These are phyloP conservation scores for Bibio marci DNA, from an alignment of 2,888 invertebrate species.

Conservation along the genomic window DNA sequence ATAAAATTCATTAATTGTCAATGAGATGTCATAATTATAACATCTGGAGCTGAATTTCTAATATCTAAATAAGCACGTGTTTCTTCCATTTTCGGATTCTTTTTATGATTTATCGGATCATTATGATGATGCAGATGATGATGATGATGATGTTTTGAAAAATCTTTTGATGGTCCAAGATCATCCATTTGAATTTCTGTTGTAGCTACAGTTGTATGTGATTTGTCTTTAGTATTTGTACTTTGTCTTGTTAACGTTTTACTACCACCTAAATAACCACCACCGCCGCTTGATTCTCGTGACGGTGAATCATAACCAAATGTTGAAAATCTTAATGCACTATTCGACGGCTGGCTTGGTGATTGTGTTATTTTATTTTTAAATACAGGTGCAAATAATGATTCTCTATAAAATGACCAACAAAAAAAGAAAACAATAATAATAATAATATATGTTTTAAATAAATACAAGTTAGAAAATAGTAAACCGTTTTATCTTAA, in stretches of 20 bases:
- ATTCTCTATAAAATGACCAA: constrained; percentile 18
- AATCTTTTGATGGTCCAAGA: constrained; percentile 1
- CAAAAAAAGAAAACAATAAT: too few species aligned
- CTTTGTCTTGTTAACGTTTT: constrained; percentile 4
- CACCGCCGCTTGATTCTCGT: constrained; percentile 7
- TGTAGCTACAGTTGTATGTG: constrained; percentile 10
- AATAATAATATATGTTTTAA: background rate
- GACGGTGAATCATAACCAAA: constrained; percentile 24
- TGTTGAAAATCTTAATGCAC: constrained; percentile 24
- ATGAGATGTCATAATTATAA: constrained; percentile 61
- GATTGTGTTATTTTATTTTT: constrained; percentile 23
- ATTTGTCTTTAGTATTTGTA: constrained; percentile 9
- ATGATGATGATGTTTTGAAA: background rate
- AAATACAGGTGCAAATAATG: constrained; percentile 21
- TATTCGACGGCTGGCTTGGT: constrained; percentile 16
- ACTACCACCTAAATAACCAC: background rate
- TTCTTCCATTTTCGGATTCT: constrained; percentile 19
- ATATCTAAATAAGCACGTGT: constrained; percentile 62
- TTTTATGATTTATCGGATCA: constrained; percentile 5
- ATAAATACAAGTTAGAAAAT: background rate
- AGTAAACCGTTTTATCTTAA: too few species aligned
- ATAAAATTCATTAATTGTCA: constrained; percentile 26
- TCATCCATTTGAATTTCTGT: constrained; percentile 21
- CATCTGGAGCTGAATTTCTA: constrained; percentile 78
- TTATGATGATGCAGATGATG: constrained; percentile 1